These are phyloP conservation scores for Dryas iulia DNA, from an alignment of 1,140 invertebrate species.

Conservation along the genomic window DNA sequence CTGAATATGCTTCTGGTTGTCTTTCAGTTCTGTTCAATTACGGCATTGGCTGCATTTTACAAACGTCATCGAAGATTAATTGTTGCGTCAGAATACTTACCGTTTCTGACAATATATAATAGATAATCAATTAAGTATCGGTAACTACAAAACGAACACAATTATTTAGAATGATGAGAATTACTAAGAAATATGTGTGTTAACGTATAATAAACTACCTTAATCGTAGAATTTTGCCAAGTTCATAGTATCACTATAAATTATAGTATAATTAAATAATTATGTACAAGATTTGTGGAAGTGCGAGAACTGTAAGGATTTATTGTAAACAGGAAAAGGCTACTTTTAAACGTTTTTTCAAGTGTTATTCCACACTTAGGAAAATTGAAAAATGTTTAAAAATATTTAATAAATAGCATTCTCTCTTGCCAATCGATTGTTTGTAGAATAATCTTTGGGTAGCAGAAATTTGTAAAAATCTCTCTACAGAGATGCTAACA, in stretches of 20 bases:
- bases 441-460: no score
- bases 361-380: no score
- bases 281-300: neutral
- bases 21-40: no score
- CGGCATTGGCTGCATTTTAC: no score
- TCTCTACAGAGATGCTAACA: no score
- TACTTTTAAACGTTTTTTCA: neutral
- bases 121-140: neutral
- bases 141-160: neutral
- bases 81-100: neutral
- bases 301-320: neutral
- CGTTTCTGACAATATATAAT: neutral
- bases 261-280: neutral
- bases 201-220: neutral
- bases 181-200: neutral
- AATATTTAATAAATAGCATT: no score
- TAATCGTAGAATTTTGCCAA: neutral
- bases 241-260: neutral
- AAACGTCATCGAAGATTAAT: neutral
- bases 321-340: neutral
- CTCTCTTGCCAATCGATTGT: no score
- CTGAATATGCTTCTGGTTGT: no score
- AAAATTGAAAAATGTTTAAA: no score
- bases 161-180: neutral
- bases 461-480: no score